Base-by-base conservation (phyloP, 2,797 vertebrate genomes). In the Trichosurus vulpecula region DNA sequence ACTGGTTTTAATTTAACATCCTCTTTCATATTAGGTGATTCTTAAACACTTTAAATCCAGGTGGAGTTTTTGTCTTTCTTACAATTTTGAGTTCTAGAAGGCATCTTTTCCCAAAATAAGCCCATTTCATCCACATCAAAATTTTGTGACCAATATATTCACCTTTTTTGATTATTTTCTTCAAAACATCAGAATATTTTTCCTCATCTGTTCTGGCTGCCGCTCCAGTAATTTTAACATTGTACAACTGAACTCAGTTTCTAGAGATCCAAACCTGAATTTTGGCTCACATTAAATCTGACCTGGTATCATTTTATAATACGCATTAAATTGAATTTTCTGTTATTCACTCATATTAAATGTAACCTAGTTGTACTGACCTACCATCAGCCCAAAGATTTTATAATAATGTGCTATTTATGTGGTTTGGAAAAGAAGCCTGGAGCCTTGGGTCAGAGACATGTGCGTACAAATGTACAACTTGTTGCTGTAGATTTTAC, bases 391-490 rank as follows among this genome's bases (percentile, higher is more conserved):
- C 41, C 89, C 93, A 53, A 61, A 93, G 54, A 93, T 97, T 97
- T 97, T 96, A 95, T 90, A 97, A 97, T 90, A 25, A 0, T 91
- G 19, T 90, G 53, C 58, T 53, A 95, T 94, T 96, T 66, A 4
- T 66, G 93, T 61, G 54, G 91, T 96, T 92, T 54, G 41, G 52
- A n/a, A 47, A 61, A n/a, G 74, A 61, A 81, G 14, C 31, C 35
- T 74, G 52, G 92, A 13, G 10, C 90, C 27, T 41, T 89, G 94
- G 95, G 97, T 97, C 97, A 98, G 97, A 98, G 96, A 87, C 54
- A 30, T 91, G 93, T 56, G 0, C 52, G 93, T 58, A 92, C 6
- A 41, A 74, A 41, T 66, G 56, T 19, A 91, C 61, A 93, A 25
- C 94, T 95, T 93, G 41, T 81, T 47, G 74, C 35, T 74, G 6